Percentiles rank a stretch among this genome's conserved stretches.
These are phyloP conservation scores for Tetragonula carbonaria DNA, from an alignment of 2,888 invertebrate genomes.

Conservation along the genomic window DNA sequence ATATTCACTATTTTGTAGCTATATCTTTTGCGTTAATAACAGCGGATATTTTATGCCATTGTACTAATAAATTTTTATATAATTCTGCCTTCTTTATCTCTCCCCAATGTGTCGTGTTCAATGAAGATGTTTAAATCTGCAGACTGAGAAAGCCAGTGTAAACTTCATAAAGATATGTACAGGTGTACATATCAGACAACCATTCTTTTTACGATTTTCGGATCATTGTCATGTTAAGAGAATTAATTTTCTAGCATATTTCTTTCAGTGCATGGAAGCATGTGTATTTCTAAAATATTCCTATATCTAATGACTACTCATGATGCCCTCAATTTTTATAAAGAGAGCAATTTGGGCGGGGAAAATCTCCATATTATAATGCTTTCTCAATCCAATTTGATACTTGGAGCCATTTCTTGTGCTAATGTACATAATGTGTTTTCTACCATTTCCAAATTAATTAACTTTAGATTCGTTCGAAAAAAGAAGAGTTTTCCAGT, in stretches of 20 bases:
- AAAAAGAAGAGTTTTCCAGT: slow-evolving; percentile 43
- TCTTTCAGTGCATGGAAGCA: neutral
- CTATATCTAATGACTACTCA: neutral
- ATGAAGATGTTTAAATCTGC: slow-evolving; percentile 43
- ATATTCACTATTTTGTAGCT: slow-evolving; percentile 44
- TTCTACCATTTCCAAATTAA: slow-evolving; percentile 46
- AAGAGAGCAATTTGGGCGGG: slow-evolving; percentile 44
- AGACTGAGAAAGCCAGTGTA: slow-evolving; percentile 36
- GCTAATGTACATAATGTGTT: slow-evolving; percentile 23
- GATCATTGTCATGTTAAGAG: slow-evolving; percentile 30
- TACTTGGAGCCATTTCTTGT: slow-evolving; percentile 36
- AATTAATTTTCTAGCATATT: slow-evolving; percentile 28
- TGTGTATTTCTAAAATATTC: slow-evolving; percentile 36
- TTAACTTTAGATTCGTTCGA: slow-evolving; percentile 53
- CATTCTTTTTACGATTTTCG: neutral
- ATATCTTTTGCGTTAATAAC: slow-evolving; percentile 31
- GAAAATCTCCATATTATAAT: slow-evolving; percentile 44
- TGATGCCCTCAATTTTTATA: slow-evolving; percentile 40
- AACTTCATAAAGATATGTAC: neutral
- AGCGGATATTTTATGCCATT: slow-evolving; percentile 42
- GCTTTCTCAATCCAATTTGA: slow-evolving; percentile 34
- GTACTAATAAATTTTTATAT: slow-evolving; percentile 17
- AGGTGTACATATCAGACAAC: neutral
- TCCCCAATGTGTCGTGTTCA: slow-evolving; percentile 28
- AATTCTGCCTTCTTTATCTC: slow-evolving; percentile 12